These are phyloP conservation scores for Elaphurus davidianus DNA, from an alignment of 2,113 vertebrate species.

Conservation along the genomic window DNA sequence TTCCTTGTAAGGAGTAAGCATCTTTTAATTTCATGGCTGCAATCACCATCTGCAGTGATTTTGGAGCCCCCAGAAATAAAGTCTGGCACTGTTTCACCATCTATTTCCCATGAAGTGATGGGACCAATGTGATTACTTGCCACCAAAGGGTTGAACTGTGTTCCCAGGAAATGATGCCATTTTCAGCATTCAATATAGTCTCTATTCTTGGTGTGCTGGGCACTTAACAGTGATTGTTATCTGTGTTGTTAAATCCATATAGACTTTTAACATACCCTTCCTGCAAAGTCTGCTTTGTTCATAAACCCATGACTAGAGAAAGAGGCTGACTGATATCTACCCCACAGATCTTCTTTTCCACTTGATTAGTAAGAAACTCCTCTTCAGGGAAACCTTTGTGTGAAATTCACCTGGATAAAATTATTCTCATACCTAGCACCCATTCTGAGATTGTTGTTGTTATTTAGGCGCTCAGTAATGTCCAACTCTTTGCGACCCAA, in stretches of 20 bases:
- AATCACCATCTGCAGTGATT: too few relatives aligned
- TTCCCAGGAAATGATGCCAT: neutral
- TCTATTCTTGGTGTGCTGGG: neutral
- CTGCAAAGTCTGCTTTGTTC: neutral
- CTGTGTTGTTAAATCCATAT: neutral
- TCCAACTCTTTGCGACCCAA: neutral
- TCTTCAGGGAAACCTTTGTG: neutral
- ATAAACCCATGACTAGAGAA: neutral
- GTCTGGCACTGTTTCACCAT: too few relatives aligned
- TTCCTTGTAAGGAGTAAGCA: too few relatives aligned
- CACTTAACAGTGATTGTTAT: neutral
- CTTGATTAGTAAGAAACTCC: neutral
- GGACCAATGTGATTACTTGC: neutral
- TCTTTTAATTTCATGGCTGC: too few relatives aligned
- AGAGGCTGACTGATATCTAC: neutral
- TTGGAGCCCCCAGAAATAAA: too few relatives aligned
- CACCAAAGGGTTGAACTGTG: neutral
- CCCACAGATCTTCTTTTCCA: neutral
- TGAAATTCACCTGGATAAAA: neutral
- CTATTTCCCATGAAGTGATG: too few relatives aligned
- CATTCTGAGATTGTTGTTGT: neutral
- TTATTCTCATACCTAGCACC: neutral
- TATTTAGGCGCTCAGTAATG: neutral
- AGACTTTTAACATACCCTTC: neutral
- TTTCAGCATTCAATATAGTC: neutral